Evolutionary conservation across 1,140 invertebrate genomes (phyloP).

Genomic region (Bilobella aurantiaca): DNA sequence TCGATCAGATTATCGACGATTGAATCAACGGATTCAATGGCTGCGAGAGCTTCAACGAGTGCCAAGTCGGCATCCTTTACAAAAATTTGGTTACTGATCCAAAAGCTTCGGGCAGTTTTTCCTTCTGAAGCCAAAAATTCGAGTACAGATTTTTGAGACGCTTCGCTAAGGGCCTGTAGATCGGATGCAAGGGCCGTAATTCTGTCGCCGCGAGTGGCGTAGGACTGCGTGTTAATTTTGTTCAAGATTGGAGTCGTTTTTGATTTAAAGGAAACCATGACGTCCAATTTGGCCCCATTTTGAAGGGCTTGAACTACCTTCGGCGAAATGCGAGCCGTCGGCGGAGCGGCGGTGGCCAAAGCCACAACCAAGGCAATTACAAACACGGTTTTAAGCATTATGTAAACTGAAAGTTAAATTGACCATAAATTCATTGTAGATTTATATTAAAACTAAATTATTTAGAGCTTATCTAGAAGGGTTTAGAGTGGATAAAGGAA

Average conservation of each 20-base stretch:
- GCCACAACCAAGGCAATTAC: too few species aligned
- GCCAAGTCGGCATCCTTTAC: constrained; percentile 2
- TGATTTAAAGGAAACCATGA: neutral
- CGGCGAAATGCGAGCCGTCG: neutral
- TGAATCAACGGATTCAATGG: neutral
- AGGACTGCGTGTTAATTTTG: neutral
- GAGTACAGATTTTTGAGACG: neutral
- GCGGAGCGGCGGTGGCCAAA: neutral
- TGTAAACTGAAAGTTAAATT: too few species aligned
- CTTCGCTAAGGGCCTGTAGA: neutral
- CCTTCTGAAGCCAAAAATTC: neutral
- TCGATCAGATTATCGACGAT: constrained; percentile 1
- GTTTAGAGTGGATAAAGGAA: too few species aligned
- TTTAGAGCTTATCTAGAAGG: too few species aligned
- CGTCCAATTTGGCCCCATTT: neutral
- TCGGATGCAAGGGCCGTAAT: neutral
- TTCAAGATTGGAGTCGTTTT: neutral
- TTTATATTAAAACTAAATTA: too few species aligned
- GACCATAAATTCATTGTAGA: too few species aligned
- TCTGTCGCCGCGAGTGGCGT: neutral
- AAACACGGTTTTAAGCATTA: too few species aligned
- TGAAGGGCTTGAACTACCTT: neutral
- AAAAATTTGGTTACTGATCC: constrained; percentile 18
- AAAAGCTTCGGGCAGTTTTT: constrained; percentile 7
- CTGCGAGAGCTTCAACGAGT: neutral